Percentiles rank a stretch among this genome's conserved stretches.
These are phyloP conservation scores for Drosophila littoralis DNA, from an alignment of 1,140 invertebrate genomes.

Conservation along the genomic window DNA sequence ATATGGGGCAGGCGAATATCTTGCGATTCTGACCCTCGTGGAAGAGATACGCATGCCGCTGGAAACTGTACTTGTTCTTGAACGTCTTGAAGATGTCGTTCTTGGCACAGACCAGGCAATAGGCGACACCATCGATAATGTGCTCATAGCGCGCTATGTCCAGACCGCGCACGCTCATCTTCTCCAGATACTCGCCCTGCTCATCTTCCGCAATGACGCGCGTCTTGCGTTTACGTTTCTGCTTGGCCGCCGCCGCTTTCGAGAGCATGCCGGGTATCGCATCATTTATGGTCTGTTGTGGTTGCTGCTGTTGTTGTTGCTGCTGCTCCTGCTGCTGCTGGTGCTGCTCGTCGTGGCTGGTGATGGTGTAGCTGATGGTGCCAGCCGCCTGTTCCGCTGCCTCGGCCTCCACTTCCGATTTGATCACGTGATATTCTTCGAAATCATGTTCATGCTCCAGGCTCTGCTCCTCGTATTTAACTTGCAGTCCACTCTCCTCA, in stretches of 20 bases:
- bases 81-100: conserved; percentile 95
- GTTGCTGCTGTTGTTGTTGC: conserved; percentile 39
- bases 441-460: conserved; percentile 64
- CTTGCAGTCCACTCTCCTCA: conserved; percentile 61
- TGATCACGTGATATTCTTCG: conserved; percentile 70
- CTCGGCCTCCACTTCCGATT: conserved; percentile 65
- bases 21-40: conserved; percentile 96
- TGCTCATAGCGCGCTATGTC: conserved; percentile 95
- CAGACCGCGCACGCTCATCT: conserved; percentile 94
- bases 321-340: conserved; percentile 41
- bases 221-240: conserved; percentile 88
- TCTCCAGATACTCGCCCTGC: conserved; percentile 93
- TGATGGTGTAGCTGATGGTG: conserved; percentile 59
- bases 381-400: conserved; percentile 57
- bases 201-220: conserved; percentile 92
- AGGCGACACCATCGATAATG: conserved; percentile 94
- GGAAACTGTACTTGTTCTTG: conserved; percentile 97
- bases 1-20: conserved; percentile 96
- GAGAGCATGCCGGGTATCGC: conserved; percentile 52
- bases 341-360: conserved; percentile 35
- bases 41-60: conserved; percentile 95
- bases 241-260: conserved; percentile 84
- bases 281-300: conserved; percentile 43
- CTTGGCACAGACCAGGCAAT: conserved; percentile 95
- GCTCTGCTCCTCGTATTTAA: conserved; percentile 73